These are phyloP conservation scores for Drosophila equinoxialis DNA, from an alignment of 1,140 invertebrate genomes.

Conservation along the genomic window DNA sequence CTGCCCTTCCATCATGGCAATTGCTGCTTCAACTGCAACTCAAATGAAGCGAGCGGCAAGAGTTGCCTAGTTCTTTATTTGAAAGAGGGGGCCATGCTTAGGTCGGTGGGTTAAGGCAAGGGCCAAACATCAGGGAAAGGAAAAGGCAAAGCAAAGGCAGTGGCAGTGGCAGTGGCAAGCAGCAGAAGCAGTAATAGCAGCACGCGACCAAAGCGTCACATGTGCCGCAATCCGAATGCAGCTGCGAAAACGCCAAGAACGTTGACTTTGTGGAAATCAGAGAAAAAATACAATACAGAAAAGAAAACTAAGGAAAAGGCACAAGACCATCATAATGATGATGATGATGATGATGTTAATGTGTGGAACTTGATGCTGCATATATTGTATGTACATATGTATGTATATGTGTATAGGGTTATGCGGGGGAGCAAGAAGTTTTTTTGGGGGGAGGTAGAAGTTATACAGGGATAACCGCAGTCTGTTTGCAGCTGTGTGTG, in stretches of 20 bases:
- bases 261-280: constrained; percentile 73
- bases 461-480: constrained; percentile 8
- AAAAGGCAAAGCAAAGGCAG: too few species aligned
- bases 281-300: constrained; percentile 44
- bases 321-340: constrained; percentile 38
- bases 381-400: constrained; percentile 5
- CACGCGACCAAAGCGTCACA: constrained; percentile 79
- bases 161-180: neutral
- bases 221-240: constrained; percentile 73
- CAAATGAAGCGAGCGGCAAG: constrained; percentile 56
- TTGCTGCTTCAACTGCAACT: constrained; percentile 51
- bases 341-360: constrained; percentile 5
- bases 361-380: constrained; percentile 61
- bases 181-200: constrained; percentile 35
- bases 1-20: constrained; percentile 52
- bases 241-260: constrained; percentile 77
- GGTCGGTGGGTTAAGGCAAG: constrained; percentile 37
- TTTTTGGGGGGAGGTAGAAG: neutral
- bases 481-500: neutral
- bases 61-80: constrained; percentile 30
- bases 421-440: constrained; percentile 5
- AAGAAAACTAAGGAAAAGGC: constrained; percentile 45
- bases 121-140: constrained; percentile 31
- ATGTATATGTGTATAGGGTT: neutral
- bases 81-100: constrained; percentile 4